phyloP scores from a whole-genome alignment of 2,888 invertebrate genomes.

The Nephrotoma guestfalica region DNA sequence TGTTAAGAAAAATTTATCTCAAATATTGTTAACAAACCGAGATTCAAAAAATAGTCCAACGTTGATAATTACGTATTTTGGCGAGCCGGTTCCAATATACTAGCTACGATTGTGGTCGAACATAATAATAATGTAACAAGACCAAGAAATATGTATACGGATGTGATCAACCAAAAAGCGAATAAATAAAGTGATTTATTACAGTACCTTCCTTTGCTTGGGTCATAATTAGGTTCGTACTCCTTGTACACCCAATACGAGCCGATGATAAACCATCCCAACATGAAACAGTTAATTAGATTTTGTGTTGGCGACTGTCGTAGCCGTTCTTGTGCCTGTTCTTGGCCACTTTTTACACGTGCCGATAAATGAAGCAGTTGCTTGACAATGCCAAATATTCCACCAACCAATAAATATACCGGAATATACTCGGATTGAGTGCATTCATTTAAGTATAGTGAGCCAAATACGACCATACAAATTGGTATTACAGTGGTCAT shows the following conservation, averaged over 20 bases:
- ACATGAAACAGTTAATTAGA: constrained; percentile 45
- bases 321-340: constrained; percentile 38
- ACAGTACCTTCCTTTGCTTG: constrained; percentile 38
- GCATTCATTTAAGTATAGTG: constrained; percentile 46
- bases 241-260: constrained; percentile 55
- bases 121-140: constrained; percentile 28
- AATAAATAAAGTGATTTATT: constrained; percentile 50
- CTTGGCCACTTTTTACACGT: constrained; percentile 37
- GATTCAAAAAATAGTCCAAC: not conserved
- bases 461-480: constrained; percentile 52
- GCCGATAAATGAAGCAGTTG: constrained; percentile 43
- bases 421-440: constrained; percentile 52
- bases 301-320: constrained; percentile 40
- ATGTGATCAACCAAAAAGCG: constrained; percentile 54
- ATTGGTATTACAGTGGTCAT: constrained; percentile 48
- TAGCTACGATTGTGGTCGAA: not conserved
- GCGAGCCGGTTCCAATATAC: not conserved
- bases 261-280: constrained; percentile 55
- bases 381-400: constrained; percentile 47
- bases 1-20: not conserved
- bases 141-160: constrained; percentile 43
- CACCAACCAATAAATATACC: constrained; percentile 50
- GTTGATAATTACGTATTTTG: not conserved
- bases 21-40: not conserved
- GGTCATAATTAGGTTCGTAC: constrained; percentile 43